Base-by-base conservation (phyloP, 2,797 vertebrate genomes). In the Brotula barbata region DNA sequence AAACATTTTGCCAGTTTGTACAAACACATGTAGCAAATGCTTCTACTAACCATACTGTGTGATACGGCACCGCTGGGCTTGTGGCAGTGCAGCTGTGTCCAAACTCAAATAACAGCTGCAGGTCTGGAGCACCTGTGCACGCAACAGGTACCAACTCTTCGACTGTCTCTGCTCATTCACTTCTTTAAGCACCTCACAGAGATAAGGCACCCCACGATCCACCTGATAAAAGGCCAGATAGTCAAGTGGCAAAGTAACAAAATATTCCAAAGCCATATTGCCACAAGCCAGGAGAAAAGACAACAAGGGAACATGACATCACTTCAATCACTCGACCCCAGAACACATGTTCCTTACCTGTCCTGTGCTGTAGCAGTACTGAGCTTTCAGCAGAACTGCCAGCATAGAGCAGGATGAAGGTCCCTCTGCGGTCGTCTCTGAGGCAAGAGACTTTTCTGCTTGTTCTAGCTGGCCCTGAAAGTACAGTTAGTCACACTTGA, bases 71-170 rank as follows among this genome's bases (percentile, higher is more conserved):
- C 93, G 85, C 13, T 94, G 87, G 28, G 75, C 28, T 10, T 74
- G 70, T 0, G 87, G 76, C 39, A 98, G 86, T 2, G 33, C 56
- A 45, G 79, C 52, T 0, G 89, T 68, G 8, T 95, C 90, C 7
- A 97, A 85, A 73, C 78, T 88, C 20, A 98, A 91, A 81, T 92
- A 96, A 16, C 76, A 12, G 3, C 94, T 90, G 49, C 91, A 88
- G 20, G 87, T 80, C 66, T 94, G 92, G 9, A 97, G 87, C 1
- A 88, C 78, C 2, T 82, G 90, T 41, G 93, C 95, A 21, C 92
- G 91, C n/a, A 98, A 87, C 68, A 98, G 71, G 83, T 95, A 96
- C 94, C 94, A 97, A 68, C 82, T 90, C 71, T 94, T 96, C 0
- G 93, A 92, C 17, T 82, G 82, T 69, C 86, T 93, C 57, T 90